These are phyloP conservation scores for Solen grandis DNA, from an alignment of 1,140 invertebrate genomes.

Conservation along the genomic window DNA sequence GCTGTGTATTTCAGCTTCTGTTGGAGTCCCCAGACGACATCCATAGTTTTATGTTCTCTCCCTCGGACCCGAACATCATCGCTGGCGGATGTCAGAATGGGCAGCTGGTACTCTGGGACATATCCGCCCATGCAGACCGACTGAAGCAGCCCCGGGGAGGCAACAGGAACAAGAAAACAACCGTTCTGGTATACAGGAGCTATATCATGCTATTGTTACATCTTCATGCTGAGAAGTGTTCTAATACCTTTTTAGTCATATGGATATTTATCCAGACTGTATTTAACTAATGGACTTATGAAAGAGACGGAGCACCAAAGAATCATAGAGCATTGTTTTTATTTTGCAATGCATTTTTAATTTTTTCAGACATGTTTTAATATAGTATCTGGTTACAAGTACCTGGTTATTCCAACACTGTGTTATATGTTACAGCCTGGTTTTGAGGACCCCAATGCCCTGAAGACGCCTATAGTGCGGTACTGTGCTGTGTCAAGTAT, in stretches of 20 bases:
- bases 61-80: constrained; percentile 80
- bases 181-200: constrained; percentile 71
- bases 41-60: constrained; percentile 80
- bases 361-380: too few relatives aligned
- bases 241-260: too few relatives aligned
- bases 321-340: too few relatives aligned
- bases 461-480: constrained; percentile 78
- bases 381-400: too few relatives aligned
- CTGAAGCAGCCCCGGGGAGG: constrained; percentile 76
- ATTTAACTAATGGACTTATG: too few relatives aligned
- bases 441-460: constrained; percentile 79
- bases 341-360: too few relatives aligned
- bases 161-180: constrained; percentile 74
- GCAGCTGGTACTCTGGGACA: constrained; percentile 83
- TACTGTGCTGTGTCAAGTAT: constrained; percentile 80
- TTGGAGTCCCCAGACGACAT: constrained; percentile 82
- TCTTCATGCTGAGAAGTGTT: too few relatives aligned
- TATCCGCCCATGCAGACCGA: constrained; percentile 78
- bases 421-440: constrained; percentile 74
- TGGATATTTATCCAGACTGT: too few relatives aligned
- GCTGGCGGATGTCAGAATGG: constrained; percentile 83
- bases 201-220: too few relatives aligned
- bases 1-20: too few relatives aligned
- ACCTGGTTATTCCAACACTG: too few relatives aligned
- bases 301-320: too few relatives aligned